phyloP scores from a whole-genome alignment of 2,797 vertebrate genomes.

The Monodelphis domestica region DNA sequence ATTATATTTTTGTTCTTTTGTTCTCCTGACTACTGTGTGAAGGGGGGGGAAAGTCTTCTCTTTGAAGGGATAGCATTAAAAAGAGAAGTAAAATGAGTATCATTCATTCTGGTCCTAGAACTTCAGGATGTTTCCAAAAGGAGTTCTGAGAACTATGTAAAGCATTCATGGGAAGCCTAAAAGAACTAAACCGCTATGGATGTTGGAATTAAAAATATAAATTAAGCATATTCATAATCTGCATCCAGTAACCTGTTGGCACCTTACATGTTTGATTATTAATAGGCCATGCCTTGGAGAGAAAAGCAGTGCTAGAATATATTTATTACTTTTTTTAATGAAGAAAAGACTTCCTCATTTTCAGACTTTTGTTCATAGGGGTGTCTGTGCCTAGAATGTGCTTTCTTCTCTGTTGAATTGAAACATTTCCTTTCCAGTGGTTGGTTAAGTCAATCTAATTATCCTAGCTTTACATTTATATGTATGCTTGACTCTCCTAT shows the following conservation, averaged over 20 bases:
- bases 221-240: conserved; percentile 37
- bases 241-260: neutral
- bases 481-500: neutral
- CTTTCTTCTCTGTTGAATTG: neutral
- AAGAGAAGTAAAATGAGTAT: conserved; percentile 9
- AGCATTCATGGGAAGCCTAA: conserved; percentile 14
- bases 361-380: neutral
- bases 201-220: conserved; percentile 28
- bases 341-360: neutral
- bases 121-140: conserved; percentile 14
- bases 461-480: neutral
- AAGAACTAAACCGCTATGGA: conserved; percentile 37
- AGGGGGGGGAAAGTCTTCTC: no score
- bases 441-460: neutral
- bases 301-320: conserved; percentile 8
- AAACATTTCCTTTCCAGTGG: neutral
- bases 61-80: conserved; percentile 9
- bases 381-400: neutral
- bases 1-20: conserved; percentile 46
- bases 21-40: neutral
- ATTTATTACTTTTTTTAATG: neutral
- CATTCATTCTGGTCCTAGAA: neutral
- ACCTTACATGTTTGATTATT: conserved; percentile 34
- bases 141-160: conserved; percentile 16
- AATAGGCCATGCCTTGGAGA: neutral